Conservation (phyloP, 1,140 invertebrate genomes). For the Elysia chlorotica region DNA sequence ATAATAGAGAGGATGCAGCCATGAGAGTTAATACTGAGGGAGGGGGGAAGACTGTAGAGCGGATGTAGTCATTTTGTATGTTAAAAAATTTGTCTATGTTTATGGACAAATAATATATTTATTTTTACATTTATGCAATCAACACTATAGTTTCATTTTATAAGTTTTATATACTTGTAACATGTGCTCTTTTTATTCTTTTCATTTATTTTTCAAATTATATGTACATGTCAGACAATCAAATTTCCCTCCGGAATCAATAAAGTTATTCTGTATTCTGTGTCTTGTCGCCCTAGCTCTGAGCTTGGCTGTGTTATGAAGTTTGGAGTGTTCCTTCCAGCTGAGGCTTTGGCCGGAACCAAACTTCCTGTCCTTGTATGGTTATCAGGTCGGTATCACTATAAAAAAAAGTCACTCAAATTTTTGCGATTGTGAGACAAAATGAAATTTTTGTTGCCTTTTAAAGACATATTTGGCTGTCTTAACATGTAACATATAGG, state of each 20-base stretch:
- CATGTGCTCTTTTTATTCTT: neutral
- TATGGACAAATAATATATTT: neutral
- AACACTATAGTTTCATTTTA: neutral
- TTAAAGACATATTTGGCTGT: neutral
- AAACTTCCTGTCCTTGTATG: conserved; percentile 89
- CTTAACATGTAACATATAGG: neutral
- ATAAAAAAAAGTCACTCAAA: conserved; percentile 5
- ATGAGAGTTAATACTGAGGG: neutral
- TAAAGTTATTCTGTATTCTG: neutral
- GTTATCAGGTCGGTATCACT: conserved; percentile 88
- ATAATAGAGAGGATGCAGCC: neutral
- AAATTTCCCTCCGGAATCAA: neutral
- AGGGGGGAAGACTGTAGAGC: neutral
- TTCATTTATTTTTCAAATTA: too few species aligned
- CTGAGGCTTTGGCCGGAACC: conserved; percentile 71
- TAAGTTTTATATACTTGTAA: neutral
- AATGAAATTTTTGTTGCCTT: neutral
- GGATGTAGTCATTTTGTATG: neutral
- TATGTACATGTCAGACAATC: too few species aligned
- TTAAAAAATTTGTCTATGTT: too few species aligned
- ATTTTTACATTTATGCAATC: neutral
- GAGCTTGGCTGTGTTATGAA: conserved; percentile 89
- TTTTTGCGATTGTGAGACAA: too few species aligned
- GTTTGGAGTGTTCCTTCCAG: conserved; percentile 88
- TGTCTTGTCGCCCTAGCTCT: conserved; percentile 65